Percentiles rank a stretch among this genome's conserved stretches.
phyloP scores from a whole-genome alignment of 2,888 invertebrate species.

The Pseudococcus viburni region DNA sequence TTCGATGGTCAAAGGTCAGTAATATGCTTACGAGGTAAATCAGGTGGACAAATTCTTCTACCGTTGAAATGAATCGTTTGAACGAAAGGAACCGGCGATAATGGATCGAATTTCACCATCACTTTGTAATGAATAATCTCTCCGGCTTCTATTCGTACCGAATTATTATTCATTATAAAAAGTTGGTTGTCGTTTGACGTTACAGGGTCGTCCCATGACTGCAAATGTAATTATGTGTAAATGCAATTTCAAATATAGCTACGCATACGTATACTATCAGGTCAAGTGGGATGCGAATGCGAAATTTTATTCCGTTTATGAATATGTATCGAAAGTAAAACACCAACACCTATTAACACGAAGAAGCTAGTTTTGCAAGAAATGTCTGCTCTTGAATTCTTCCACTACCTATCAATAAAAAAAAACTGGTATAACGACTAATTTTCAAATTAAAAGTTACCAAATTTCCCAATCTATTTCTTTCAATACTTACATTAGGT shows the following conservation, averaged over 20 bases:
- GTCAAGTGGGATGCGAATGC: not conserved
- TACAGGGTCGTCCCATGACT: conserved; percentile 78
- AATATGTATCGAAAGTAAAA: conserved; percentile 12
- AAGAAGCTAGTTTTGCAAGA: conserved; percentile 11
- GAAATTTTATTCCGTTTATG: conserved; percentile 13
- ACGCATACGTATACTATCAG: not conserved
- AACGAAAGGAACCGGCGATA: conserved; percentile 73
- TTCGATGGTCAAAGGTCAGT: not conserved
- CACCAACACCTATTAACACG: not conserved
- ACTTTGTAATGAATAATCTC: conserved; percentile 75
- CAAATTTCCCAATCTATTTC: not conserved
- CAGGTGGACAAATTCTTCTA: conserved; percentile 72
- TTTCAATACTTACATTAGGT: not conserved
- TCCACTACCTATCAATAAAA: not conserved
- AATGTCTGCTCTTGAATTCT: not conserved
- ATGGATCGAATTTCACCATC: conserved; percentile 76
- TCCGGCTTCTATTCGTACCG: conserved; percentile 75
- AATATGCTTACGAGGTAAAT: conserved; percentile 67
- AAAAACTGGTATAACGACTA: not conserved
- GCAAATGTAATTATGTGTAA: conserved; percentile 68
- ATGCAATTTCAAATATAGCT: conserved; percentile 1
- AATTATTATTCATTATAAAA: conserved; percentile 76
- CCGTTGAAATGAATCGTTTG: conserved; percentile 75
- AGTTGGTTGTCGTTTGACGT: conserved; percentile 76
- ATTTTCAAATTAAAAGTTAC: not conserved